phyloP scores from a whole-genome alignment of 2,888 invertebrate species.

The Spatulosminthurus flaviceps region DNA sequence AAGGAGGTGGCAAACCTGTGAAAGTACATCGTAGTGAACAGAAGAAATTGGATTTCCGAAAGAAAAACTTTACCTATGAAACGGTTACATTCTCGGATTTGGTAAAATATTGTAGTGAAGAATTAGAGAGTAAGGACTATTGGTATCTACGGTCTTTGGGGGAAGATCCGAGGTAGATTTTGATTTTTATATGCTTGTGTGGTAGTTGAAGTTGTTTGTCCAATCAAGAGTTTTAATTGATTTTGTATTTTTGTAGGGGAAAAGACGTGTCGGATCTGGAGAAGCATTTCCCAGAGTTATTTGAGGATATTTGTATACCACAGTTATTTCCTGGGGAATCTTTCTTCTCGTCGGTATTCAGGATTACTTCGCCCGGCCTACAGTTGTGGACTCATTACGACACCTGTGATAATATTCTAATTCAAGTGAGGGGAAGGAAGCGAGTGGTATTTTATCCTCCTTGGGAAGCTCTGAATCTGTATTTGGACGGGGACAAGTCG shows the following conservation, averaged over 20 bases:
- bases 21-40: slow-evolving; percentile 68
- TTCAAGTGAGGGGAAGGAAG: slow-evolving; percentile 69
- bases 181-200: too few relatives aligned
- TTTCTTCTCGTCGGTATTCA: slow-evolving; percentile 70
- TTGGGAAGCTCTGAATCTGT: slow-evolving; percentile 68
- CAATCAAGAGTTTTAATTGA: background rate
- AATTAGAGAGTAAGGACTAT: slow-evolving; percentile 41
- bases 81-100: slow-evolving; percentile 67
- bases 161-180: slow-evolving; percentile 67
- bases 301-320: slow-evolving; percentile 68
- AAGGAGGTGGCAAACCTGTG: slow-evolving; percentile 66
- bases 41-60: slow-evolving; percentile 68
- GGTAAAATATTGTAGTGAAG: slow-evolving; percentile 65
- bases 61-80: slow-evolving; percentile 69
- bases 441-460: slow-evolving; percentile 69
- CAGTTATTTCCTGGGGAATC: slow-evolving; percentile 66
- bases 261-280: slow-evolving; percentile 68
- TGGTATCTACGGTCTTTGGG: slow-evolving; percentile 67
- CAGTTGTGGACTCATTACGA: slow-evolving; percentile 72
- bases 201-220: too few relatives aligned
- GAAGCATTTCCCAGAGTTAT: slow-evolving; percentile 68
- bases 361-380: slow-evolving; percentile 68
- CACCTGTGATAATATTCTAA: slow-evolving; percentile 70
- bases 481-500: slow-evolving; percentile 70
- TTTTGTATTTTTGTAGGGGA: slow-evolving; percentile 55